Percentiles rank a stretch among this genome's conserved stretches.
Conservation (phyloP, 2,797 vertebrate species). For the Pangasius larnaudii region DNA sequence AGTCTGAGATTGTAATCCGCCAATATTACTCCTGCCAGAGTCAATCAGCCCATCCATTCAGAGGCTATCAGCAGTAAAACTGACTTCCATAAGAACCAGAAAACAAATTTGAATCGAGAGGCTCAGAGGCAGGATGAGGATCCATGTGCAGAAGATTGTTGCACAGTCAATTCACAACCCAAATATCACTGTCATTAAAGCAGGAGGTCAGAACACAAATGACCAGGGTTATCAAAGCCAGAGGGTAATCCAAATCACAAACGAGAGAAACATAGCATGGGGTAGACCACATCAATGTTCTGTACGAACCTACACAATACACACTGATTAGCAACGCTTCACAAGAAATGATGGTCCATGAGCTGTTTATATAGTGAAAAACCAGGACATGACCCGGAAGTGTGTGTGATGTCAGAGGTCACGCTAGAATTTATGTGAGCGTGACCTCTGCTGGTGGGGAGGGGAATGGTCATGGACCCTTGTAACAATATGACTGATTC, state of each 20-base stretch:
- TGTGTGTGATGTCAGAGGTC: background rate
- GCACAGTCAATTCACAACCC: background rate
- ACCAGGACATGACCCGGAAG: background rate
- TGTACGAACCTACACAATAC: background rate
- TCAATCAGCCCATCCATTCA: slow-evolving; percentile 12
- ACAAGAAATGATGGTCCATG: background rate
- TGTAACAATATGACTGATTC: background rate
- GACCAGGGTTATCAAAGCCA: background rate
- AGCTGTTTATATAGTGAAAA: background rate
- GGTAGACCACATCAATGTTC: background rate
- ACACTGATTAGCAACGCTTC: background rate
- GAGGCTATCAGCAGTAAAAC: slow-evolving; percentile 13
- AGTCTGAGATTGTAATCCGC: slow-evolving; percentile 29
- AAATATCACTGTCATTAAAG: background rate
- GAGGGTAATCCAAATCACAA: background rate
- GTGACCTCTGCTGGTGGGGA: background rate
- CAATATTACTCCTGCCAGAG: slow-evolving; percentile 27
- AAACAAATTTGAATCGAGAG: slow-evolving; percentile 3
- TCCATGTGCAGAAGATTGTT: background rate
- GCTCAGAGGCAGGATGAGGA: background rate
- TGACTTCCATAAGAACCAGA: slow-evolving; percentile 10
- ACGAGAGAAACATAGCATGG: background rate
- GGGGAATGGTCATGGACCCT: background rate
- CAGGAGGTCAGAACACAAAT: background rate
- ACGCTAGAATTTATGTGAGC: background rate